Evolutionary conservation across 2,888 invertebrate species (phyloP).

Genomic region (Hypercompe scribonia): DNA sequence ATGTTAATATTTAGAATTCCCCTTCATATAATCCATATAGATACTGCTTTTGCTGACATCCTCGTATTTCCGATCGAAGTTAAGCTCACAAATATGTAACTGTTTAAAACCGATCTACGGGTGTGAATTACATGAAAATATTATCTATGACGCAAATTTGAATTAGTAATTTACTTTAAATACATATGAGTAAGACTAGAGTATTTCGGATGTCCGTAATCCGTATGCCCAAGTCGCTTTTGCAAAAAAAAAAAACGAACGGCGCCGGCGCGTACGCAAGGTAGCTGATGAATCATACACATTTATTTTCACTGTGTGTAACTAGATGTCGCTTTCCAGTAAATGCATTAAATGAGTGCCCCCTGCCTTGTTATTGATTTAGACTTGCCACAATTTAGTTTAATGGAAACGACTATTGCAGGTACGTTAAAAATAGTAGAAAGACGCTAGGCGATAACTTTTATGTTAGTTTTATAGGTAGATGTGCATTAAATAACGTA

Average conservation of each 20-base stretch:
- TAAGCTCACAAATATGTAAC: neutral
- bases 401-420: neutral
- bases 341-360: neutral
- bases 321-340: neutral
- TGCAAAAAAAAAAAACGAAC: constrained; percentile 62
- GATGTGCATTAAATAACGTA: neutral
- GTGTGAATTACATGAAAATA: neutral
- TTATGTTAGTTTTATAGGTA: neutral
- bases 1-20: no score
- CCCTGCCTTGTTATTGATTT: neutral
- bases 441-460: neutral
- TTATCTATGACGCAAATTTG: neutral
- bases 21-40: neutral
- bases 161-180: constrained; percentile 7
- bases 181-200: constrained; percentile 31
- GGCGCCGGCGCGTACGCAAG: constrained; percentile 33
- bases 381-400: neutral
- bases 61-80: neutral
- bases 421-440: neutral
- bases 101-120: neutral
- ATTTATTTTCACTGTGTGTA: neutral
- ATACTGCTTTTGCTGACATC: neutral
- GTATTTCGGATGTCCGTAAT: constrained; percentile 61
- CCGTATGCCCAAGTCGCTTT: constrained; percentile 53
- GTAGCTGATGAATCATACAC: neutral